A percentile compares a stretch with the other conserved stretches of the same genome.
Conservation (phyloP, 1,140 invertebrate species). For the Colletes gigas region DNA sequence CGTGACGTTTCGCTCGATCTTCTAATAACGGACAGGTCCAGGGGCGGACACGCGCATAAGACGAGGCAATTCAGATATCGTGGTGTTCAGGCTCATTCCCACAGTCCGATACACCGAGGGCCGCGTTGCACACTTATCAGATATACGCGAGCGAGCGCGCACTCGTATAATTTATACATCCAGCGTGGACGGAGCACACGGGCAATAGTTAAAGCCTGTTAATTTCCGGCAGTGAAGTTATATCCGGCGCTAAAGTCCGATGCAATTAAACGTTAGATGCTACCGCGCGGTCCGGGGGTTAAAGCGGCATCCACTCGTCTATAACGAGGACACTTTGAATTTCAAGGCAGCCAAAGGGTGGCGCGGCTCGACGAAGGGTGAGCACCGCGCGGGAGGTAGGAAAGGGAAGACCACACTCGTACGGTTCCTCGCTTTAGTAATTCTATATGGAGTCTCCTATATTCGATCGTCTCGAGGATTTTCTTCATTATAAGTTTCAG, state of each 20-base stretch:
- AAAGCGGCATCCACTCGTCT: slow-evolving; percentile 65
- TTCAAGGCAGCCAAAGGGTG: slow-evolving; percentile 39
- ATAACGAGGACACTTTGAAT: slow-evolving; percentile 72
- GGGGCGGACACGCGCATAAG: slow-evolving; percentile 29
- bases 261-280: slow-evolving; percentile 75
- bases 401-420: slow-evolving; percentile 29
- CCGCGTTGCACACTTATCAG: too few relatives aligned
- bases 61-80: slow-evolving; percentile 10
- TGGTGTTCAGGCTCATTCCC: slow-evolving; percentile 19
- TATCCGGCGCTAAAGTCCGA: slow-evolving; percentile 72
- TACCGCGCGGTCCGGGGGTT: slow-evolving; percentile 52
- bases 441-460: slow-evolving; percentile 53
- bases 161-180: slow-evolving; percentile 21
- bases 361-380: slow-evolving; percentile 5
- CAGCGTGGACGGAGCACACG: slow-evolving; percentile 2
- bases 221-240: slow-evolving; percentile 75
- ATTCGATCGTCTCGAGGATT: slow-evolving; percentile 62
- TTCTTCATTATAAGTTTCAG: slow-evolving; percentile 67
- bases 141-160: background rate
- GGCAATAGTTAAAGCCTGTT: slow-evolving; percentile 70
- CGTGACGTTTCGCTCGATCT: slow-evolving; percentile 58
- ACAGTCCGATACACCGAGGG: background rate
- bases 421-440: slow-evolving; percentile 53
- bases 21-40: slow-evolving; percentile 53
- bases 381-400: background rate